phyloP scores from a whole-genome alignment of 2,797 vertebrate species.

The Acrossocheilus wenchowensis region DNA sequence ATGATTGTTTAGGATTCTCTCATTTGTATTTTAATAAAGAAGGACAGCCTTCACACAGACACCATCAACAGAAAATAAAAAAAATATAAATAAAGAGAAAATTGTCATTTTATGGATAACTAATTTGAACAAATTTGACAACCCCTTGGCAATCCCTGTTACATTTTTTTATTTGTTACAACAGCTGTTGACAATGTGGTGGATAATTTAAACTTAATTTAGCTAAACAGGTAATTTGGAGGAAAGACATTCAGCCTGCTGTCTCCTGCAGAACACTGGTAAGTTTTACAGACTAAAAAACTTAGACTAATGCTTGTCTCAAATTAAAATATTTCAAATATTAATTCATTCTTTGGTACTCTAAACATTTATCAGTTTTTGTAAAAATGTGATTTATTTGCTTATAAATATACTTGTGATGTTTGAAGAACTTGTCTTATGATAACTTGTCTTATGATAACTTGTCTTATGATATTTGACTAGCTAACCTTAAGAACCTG shows the following conservation, averaged over 20 bases:
- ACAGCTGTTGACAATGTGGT: background rate
- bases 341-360: too few relatives aligned
- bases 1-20: background rate
- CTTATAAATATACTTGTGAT: too few relatives aligned
- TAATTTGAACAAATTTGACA: too few relatives aligned
- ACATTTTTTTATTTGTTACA: background rate
- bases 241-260: background rate
- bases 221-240: background rate
- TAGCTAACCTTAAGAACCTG: too few relatives aligned
- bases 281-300: too few relatives aligned
- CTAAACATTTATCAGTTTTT: too few relatives aligned
- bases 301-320: background rate
- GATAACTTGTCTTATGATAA: too few relatives aligned
- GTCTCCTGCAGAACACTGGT: background rate
- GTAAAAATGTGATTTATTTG: too few relatives aligned
- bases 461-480: too few relatives aligned
- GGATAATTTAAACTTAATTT: background rate
- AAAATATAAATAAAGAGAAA: background rate
- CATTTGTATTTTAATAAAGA: background rate
- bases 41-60: background rate
- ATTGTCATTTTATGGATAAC: background rate
- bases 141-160: too few relatives aligned
- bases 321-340: too few relatives aligned
- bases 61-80: background rate
- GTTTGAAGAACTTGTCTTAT: too few relatives aligned